Percentiles rank a stretch among this genome's conserved stretches.
phyloP scores from a whole-genome alignment of 1,140 invertebrate genomes.

The Adelges cooleyi region DNA sequence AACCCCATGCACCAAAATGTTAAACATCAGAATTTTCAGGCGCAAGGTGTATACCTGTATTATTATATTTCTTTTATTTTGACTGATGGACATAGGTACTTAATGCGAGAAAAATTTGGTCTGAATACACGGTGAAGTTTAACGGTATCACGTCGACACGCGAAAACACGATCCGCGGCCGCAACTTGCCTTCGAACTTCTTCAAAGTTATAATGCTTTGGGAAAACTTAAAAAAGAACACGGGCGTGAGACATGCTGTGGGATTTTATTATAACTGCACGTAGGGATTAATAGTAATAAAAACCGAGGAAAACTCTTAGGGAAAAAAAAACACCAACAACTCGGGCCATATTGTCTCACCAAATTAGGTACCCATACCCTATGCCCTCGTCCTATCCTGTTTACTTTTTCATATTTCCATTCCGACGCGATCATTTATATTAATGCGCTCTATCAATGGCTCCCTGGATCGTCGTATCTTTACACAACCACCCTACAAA shows the following conservation, averaged over 20 bases:
- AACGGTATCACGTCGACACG: no score
- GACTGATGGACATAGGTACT: no score
- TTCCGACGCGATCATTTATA: constrained; percentile 36
- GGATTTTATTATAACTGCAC: constrained; percentile 26
- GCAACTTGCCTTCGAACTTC: constrained; percentile 23
- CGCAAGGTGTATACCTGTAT: no score
- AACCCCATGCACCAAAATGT: no score
- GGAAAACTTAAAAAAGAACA: background rate
- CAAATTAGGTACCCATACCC: constrained; percentile 27
- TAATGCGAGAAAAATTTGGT: no score
- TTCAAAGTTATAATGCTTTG: constrained; percentile 18
- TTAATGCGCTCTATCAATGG: constrained; percentile 37
- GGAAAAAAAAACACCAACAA: constrained; percentile 8
- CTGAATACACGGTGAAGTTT: no score
- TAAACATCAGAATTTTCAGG: no score
- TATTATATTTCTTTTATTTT: no score
- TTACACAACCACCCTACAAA: constrained; percentile 27
- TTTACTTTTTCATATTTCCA: constrained; percentile 38
- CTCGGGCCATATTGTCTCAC: constrained; percentile 27
- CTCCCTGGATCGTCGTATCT: constrained; percentile 36
- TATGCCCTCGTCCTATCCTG: constrained; percentile 31
- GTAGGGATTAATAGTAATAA: constrained; percentile 29
- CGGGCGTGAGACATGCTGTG: constrained; percentile 2
- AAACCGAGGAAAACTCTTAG: constrained; percentile 21
- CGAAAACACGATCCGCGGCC: background rate